Evolutionary conservation across 1,140 invertebrate genomes (phyloP), one percentile per base, ranked within the genome.

Genomic region (Ceratosolen solmsi): DNA sequence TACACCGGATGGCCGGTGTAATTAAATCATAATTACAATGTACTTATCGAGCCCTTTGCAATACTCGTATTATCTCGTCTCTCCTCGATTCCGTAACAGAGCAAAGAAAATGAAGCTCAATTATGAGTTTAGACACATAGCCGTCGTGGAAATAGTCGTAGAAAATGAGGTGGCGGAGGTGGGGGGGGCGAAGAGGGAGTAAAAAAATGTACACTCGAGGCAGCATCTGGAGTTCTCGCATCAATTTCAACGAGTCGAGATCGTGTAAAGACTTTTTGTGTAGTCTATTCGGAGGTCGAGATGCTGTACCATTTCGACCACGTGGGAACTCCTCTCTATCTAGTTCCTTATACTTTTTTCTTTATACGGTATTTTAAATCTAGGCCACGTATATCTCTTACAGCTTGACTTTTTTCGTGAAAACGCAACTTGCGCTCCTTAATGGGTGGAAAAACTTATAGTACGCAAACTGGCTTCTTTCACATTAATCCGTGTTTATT

Each of bases 251-350:
- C 20, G 63, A 38, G 63, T 65, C 60, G 13, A 36, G 15, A 36
- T 33, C 60, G 30, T 68, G 27, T 13, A 68, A 68, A 68, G 1
- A 15, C 33, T 68, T 22, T 68, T 68, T 68, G 5, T 20, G 22
- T 33, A 22, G 3, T 68, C 63, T 36, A 68, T 38, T 68, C 33
- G 27, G 63, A 20, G 15, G 27, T 20, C 11, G 5, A 33, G 60
- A 15, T 63, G 60, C 20, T n/a, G 36, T 20, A 68, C 27, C 63
- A 3, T 15, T 38, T 38, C 20, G 9, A n/a, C 3, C 20, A 68
- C 63, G 36, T 68, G 63, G 63, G 63, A 38, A 68, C 33, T 68
- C 5, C 33, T 58, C 25, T 38, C 22, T 68, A 68, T 68, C 25
- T n/a, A n/a, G 1, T n/a, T 68, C 20, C 63, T 38, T 20, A 20